A percentile compares a stretch with the other conserved stretches of the same genome.
phyloP scores from a whole-genome alignment of 2,797 vertebrate genomes.

The Spinibarbus caldwelli region DNA sequence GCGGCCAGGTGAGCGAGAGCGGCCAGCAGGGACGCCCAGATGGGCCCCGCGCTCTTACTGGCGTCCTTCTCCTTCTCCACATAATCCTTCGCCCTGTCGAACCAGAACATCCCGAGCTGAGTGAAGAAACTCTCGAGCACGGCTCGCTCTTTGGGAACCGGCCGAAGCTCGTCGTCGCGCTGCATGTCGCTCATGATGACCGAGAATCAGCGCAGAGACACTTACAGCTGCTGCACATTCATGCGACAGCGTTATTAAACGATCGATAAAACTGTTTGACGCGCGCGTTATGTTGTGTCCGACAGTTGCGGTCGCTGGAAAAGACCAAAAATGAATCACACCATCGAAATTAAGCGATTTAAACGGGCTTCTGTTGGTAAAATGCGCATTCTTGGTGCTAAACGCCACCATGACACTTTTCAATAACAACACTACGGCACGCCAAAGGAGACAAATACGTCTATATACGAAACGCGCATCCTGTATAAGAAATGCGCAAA shows the following conservation, averaged over 20 bases:
- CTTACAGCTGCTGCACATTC: slow-evolving; percentile 4
- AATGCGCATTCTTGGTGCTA: background rate
- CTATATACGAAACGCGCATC: background rate
- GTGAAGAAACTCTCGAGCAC: slow-evolving; percentile 98
- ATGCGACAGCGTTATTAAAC: background rate
- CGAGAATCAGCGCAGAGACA: background rate
- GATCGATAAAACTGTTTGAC: background rate
- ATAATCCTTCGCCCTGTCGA: slow-evolving; percentile 96
- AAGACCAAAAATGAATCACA: background rate
- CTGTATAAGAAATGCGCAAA: background rate
- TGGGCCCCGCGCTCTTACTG: slow-evolving; percentile 85
- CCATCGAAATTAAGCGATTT: background rate
- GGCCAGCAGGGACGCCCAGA: slow-evolving; percentile 90
- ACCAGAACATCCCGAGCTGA: slow-evolving; percentile 93
- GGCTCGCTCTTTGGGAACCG: slow-evolving; percentile 91
- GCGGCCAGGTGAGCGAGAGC: slow-evolving; percentile 94
- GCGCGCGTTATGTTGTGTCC: too few relatives aligned
- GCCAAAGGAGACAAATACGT: slow-evolving; percentile 12
- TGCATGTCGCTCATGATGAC: slow-evolving; percentile 55
- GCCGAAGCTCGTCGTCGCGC: slow-evolving; percentile 78
- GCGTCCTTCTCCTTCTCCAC: slow-evolving; percentile 96
- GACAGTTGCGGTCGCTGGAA: background rate
- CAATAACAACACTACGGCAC: slow-evolving; percentile 72
- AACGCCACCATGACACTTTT: slow-evolving; percentile 64
- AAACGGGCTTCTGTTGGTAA: background rate